phyloP scores from a whole-genome alignment of 2,888 invertebrate species.

The Tortricodes alternella region DNA sequence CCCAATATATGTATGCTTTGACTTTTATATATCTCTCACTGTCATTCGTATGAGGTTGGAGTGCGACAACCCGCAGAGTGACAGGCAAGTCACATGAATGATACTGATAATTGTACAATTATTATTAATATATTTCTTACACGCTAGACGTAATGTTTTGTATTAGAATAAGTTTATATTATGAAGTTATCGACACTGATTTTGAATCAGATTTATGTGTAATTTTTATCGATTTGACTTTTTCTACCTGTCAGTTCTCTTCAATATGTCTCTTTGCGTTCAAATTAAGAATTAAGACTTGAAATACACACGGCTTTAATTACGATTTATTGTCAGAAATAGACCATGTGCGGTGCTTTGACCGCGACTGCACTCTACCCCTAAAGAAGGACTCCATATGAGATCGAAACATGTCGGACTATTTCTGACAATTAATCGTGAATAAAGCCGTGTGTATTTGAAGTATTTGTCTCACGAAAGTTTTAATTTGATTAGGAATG shows the following conservation, averaged over 20 bases:
- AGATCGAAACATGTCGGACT: no score
- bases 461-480: no score
- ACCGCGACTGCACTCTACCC: no score
- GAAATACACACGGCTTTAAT: no score
- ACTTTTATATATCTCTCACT: background rate
- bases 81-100: conserved; percentile 40
- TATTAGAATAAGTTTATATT: conserved; percentile 64
- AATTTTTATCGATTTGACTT: conserved; percentile 65
- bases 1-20: no score
- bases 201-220: conserved; percentile 64
- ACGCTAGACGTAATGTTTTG: conserved; percentile 65
- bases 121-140: conserved; percentile 70
- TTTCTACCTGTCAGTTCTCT: conserved; percentile 48
- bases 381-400: no score
- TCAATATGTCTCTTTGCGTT: conserved; percentile 31
- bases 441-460: no score
- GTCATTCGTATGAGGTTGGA: background rate
- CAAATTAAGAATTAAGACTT: no score
- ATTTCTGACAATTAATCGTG: no score
- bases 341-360: no score
- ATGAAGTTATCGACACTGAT: conserved; percentile 58
- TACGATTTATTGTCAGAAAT: no score
- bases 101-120: conserved; percentile 77
- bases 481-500: no score
- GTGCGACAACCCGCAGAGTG: conserved; percentile 20